These are phyloP conservation scores for Spondyliosoma cantharus DNA, from an alignment of 2,797 vertebrate species.

Conservation along the genomic window DNA sequence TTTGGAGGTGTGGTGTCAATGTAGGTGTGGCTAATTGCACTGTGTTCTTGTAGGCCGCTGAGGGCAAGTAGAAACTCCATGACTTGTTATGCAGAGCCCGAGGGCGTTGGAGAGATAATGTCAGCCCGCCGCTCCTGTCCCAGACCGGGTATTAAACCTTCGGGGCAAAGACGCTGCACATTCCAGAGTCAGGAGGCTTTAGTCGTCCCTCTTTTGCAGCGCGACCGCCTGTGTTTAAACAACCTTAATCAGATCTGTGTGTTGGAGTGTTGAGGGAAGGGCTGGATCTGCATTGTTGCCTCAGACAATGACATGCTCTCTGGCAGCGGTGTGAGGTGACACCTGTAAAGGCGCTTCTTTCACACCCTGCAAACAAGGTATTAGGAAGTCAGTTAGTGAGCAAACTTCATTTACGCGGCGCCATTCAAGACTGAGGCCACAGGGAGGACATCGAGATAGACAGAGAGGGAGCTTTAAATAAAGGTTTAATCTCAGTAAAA, in stretches of 20 bases:
- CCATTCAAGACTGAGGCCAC: conserved; percentile 31
- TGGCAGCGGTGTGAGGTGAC: conserved; percentile 55
- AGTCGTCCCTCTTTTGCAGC: conserved; percentile 42
- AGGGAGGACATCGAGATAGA: conserved; percentile 21
- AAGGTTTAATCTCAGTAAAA: conserved; percentile 4
- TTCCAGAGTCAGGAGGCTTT: conserved; percentile 66
- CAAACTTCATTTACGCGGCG: conserved; percentile 40
- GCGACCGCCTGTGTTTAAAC: conserved; percentile 67
- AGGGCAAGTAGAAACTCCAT: conserved; percentile 42
- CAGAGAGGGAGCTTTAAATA: background rate
- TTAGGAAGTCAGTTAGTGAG: conserved; percentile 54
- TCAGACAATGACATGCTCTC: conserved; percentile 69
- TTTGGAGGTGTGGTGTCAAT: conserved; percentile 69
- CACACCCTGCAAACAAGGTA: conserved; percentile 66
- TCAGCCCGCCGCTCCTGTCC: conserved; percentile 44
- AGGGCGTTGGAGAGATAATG: conserved; percentile 66
- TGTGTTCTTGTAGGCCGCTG: conserved; percentile 50
- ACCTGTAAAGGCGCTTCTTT: conserved; percentile 69
- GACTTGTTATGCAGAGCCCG: conserved; percentile 60
- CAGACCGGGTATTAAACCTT: conserved; percentile 62
- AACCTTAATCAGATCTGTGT: conserved; percentile 75
- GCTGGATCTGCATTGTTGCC: conserved; percentile 69
- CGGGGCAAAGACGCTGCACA: conserved; percentile 61
- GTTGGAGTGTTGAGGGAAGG: conserved; percentile 62
- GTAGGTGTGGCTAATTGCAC: conserved; percentile 69